A percentile compares a stretch with the other conserved stretches of the same genome.
These are phyloP conservation scores for Bombycilla garrulus DNA, from an alignment of 2,113 vertebrate species.

Conservation along the genomic window DNA sequence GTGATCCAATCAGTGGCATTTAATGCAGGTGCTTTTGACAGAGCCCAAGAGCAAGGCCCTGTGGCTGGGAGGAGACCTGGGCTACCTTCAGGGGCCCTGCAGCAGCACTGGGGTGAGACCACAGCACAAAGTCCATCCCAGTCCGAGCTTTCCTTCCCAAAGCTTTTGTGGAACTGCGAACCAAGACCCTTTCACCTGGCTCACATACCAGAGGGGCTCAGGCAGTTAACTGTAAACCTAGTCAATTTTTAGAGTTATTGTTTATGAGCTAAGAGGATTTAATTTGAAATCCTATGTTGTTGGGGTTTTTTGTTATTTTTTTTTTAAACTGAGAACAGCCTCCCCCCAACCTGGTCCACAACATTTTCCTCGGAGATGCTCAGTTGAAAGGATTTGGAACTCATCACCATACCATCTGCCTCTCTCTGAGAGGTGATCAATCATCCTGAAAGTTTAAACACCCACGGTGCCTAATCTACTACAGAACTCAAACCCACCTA, in stretches of 20 bases:
- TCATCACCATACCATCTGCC: conserved; percentile 54
- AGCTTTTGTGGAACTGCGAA: not conserved
- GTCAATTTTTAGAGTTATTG: not conserved
- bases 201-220: not conserved
- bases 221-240: not conserved
- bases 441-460: conserved; percentile 56
- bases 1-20: not conserved
- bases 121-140: not conserved
- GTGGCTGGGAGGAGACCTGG: not conserved
- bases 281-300: not conserved
- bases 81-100: not conserved
- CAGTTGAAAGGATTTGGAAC: conserved; percentile 50
- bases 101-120: not conserved
- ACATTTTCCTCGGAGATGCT: conserved; percentile 18
- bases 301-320: not conserved
- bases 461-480: conserved; percentile 27
- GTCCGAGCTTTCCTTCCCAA: not conserved
- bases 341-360: not conserved
- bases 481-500: not conserved
- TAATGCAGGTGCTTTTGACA: not conserved
- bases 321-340: not conserved
- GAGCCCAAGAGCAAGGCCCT: not conserved
- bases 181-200: not conserved
- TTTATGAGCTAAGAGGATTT: conserved; percentile 1
- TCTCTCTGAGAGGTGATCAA: conserved; percentile 33